Evolutionary conservation across 1,140 invertebrate species (phyloP), one percentile per base, ranked within the genome.

Genomic region (Drosophila nasuta): DNA sequence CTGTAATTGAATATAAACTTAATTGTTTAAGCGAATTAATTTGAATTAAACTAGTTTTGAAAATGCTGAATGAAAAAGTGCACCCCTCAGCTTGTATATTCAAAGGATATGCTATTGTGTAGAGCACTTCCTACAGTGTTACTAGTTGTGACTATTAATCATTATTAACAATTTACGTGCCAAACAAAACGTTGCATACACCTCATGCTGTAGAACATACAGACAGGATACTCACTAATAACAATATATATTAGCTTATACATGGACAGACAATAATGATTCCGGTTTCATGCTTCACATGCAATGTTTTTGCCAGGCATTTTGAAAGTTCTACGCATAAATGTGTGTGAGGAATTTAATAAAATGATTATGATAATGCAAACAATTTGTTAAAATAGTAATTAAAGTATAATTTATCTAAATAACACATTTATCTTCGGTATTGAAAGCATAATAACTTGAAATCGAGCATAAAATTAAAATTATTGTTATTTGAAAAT

Each of bases 131-230:
- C 35, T 38, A 2, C 35, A 8, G 8, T 51, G 46, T 52, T 62
- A 38, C 41, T 11, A 17, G 46, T 64, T 13, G 8, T 5, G 43
- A 66, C 79, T 76, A 83, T 83, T 82, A 83, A 83, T 69, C 63
- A 76, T 82, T 82, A 82, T 83, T 83, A 82, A 79, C 79, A 67
- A 68, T 75, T 65, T 65, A 68, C 75, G 63, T 79, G 70, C 65
- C 51, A 58, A 76, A 60, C 63, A 71, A 78, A 79, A 62, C 71
- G 56, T 33, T 54, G 63, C 25, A 49, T 15, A 59, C 60, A 78
- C 70, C 51, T 38, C 56, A 59, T 10, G 35, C n/a, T 62, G 15
- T 2, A 28, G 0, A 49, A 66, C 20, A 35, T n/a, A 41, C 43
- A 57, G 46, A 11, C 38, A 48, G 11, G 13, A 41, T 10, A 51